phyloP scores from a whole-genome alignment of 2,113 vertebrate species.

The Eptatretus burgeri region DNA sequence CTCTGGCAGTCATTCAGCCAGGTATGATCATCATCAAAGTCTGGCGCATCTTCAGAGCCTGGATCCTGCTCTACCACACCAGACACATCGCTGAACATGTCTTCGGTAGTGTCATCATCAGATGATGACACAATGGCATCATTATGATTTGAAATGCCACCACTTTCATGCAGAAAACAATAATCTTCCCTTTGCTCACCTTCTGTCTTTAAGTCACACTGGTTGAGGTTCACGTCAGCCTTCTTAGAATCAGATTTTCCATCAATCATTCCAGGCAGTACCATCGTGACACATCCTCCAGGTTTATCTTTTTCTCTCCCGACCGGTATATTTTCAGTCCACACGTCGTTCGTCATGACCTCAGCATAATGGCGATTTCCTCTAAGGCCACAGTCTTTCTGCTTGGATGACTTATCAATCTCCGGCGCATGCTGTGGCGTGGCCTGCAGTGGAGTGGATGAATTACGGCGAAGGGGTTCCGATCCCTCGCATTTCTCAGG shows the following conservation, averaged over 20 bases:
- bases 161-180: neutral
- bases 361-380: neutral
- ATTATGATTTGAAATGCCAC: neutral
- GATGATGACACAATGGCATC: neutral
- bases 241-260: too few relatives aligned
- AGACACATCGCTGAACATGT: neutral
- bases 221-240: neutral
- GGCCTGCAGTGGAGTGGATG: neutral
- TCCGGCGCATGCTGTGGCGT: neutral
- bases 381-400: neutral
- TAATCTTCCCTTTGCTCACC: neutral
- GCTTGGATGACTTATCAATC: neutral
- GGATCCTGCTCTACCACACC: neutral
- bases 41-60: neutral
- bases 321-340: too few relatives aligned
- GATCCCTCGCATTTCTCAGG: neutral
- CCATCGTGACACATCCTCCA: too few relatives aligned
- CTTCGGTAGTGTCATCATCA: neutral
- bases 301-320: too few relatives aligned
- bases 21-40: slow-evolving; percentile 1
- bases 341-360: too few relatives aligned
- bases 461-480: neutral
- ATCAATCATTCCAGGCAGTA: too few relatives aligned
- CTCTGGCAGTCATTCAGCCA: neutral
- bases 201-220: neutral